Base-by-base conservation (phyloP, 2,888 invertebrate genomes). In the Oasisia sp. region DNA sequence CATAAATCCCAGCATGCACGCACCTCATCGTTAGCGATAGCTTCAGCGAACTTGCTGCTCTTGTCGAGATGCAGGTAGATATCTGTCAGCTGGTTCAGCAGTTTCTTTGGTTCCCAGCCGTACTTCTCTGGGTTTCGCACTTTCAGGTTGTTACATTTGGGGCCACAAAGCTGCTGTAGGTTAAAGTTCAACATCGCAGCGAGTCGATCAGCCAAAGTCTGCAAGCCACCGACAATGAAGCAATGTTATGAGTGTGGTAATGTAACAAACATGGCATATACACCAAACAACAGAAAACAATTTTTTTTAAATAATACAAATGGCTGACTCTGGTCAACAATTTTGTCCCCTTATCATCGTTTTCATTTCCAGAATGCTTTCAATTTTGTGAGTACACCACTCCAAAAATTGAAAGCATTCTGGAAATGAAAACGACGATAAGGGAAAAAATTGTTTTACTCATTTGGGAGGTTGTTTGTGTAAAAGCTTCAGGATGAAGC, bases 181-280 rank as follows among this genome's bases (percentile, higher is more conserved):
- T 99, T 99, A 96, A 99, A 99, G 97, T 99, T 99, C 94, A 99
- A 97, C 99, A 99, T 99, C 92, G 99, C 99, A 92, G 99, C 99
- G 92, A 99, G 97, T 92, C 99, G 97, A 95, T 99, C 99, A 90
- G 98, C 99, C 94, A 99, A 97, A 97, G 99, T 99, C 96, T 96
- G 93, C 2, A 94, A 94, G 91, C 44, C 74, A 74, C 74, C 74
- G 27, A 27, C 27, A 27, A 74, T 27, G 38, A 50, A 45, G 50
- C 27, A 14, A 74, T 27, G 27, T 74, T 74, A n/a, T 27, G 74
- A 1, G 27, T 27, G 74, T 0, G 14, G n/a, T 19, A n/a, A 74
- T n/a, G 27, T 27, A 74, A 74, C 74, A 27, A 74, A 3, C 19
- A 74, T 74, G 14, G 14, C 0, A 27, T 19, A 74, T 27, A 27